phyloP scores from a whole-genome alignment of 2,888 invertebrate genomes.

The Drosophila yooni region DNA sequence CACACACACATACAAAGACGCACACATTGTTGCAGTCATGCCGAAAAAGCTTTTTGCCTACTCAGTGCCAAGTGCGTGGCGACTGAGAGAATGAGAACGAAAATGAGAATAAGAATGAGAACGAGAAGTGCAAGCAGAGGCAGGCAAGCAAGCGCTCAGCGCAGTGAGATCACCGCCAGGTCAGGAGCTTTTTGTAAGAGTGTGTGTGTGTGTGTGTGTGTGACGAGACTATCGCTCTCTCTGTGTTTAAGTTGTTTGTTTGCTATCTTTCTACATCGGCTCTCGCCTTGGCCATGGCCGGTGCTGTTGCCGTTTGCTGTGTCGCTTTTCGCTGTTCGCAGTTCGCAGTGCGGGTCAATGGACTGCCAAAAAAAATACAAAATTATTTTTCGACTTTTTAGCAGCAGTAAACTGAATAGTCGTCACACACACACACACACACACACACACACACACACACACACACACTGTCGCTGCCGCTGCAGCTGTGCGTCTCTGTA shows the following conservation, averaged over 20 bases:
- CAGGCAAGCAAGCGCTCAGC: constrained; percentile 13
- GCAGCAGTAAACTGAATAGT: constrained; percentile 74
- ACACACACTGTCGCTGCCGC: neutral
- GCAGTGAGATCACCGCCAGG: constrained; percentile 56
- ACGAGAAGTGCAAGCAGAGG: constrained; percentile 16
- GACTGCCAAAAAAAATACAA: constrained; percentile 72
- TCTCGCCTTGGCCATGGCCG: constrained; percentile 28
- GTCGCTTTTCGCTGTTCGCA: constrained; percentile 20
- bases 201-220: constrained; percentile 30
- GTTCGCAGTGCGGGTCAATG: constrained; percentile 67
- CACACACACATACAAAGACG: neutral
- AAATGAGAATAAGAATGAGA: constrained; percentile 3
- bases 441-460: constrained; percentile 14
- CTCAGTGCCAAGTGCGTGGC: constrained; percentile 31
- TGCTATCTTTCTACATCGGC: constrained; percentile 76
- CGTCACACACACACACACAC: constrained; percentile 50
- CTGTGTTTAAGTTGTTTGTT: constrained; percentile 72
- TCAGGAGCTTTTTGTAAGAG: constrained; percentile 49
- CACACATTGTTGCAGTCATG: constrained; percentile 31
- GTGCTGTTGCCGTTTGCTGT: constrained; percentile 6
- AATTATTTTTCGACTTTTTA: constrained; percentile 59
- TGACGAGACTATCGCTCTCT: constrained; percentile 67
- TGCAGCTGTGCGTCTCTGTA: constrained; percentile 27
- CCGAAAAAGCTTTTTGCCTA: constrained; percentile 43
- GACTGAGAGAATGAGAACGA: constrained; percentile 6